Percentiles rank a stretch among this genome's conserved stretches.
phyloP scores from a whole-genome alignment of 92 coral and sea anemone genomes.

The Umimayanthus chanpuru region DNA sequence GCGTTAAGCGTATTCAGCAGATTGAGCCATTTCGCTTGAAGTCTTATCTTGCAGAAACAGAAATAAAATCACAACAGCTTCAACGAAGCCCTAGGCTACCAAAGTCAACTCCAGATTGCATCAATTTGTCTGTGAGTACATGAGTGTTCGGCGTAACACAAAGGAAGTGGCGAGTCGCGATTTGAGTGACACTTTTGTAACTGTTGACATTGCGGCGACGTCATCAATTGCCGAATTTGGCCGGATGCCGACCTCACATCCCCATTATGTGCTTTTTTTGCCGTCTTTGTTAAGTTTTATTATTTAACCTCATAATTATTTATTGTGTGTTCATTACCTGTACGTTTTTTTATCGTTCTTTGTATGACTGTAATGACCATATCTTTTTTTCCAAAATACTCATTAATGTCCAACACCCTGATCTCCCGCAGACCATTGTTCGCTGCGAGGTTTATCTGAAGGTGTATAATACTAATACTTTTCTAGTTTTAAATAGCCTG shows the following conservation, averaged over 20 bases:
- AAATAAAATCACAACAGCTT: neutral
- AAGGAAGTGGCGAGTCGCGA: slow-evolving; percentile 13
- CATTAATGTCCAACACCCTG: too few relatives aligned
- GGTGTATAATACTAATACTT: too few relatives aligned
- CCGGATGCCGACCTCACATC: neutral
- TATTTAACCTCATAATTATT: too few relatives aligned
- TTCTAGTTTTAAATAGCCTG: too few relatives aligned
- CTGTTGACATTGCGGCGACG: slow-evolving; percentile 18
- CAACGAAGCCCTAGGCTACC: neutral
- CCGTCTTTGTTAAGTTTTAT: too few relatives aligned
- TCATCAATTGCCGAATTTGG: slow-evolving; percentile 20
- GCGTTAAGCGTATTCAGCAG: slow-evolving; percentile 20
- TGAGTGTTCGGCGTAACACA: neutral
- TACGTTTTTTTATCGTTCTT: too few relatives aligned
- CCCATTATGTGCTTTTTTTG: neutral
- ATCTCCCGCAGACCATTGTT: too few relatives aligned
- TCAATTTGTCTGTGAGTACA: neutral
- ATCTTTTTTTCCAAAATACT: too few relatives aligned
- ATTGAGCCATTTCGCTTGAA: slow-evolving; percentile 12
- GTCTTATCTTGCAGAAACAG: neutral
- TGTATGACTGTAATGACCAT: too few relatives aligned
- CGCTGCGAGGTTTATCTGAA: too few relatives aligned
- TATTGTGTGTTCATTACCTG: too few relatives aligned
- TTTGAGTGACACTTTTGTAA: slow-evolving; percentile 19
- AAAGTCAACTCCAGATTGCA: neutral